Evolutionary conservation across 1,140 invertebrate genomes (phyloP).

Genomic region (Cotesia typhae): DNA sequence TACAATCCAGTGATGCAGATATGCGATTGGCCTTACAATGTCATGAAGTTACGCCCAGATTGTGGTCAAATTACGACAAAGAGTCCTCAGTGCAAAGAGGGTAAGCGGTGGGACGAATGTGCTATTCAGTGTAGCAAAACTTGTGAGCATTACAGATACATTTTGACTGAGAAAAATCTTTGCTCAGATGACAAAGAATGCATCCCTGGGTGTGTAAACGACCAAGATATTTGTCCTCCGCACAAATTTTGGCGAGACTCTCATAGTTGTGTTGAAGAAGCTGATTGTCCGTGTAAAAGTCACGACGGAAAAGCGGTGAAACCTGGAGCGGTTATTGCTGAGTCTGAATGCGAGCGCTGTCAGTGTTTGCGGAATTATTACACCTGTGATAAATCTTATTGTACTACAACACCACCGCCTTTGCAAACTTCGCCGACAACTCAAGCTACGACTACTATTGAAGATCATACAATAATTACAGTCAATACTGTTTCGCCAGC

Average conservation of each 20-base stretch:
- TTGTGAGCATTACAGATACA: constrained; percentile 67
- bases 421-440: neutral
- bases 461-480: constrained; percentile 53
- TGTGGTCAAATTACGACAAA: constrained; percentile 56
- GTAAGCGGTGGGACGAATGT: constrained; percentile 67
- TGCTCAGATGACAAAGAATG: constrained; percentile 64
- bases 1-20: constrained; percentile 71
- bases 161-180: constrained; percentile 56
- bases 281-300: constrained; percentile 77
- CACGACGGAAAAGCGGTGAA: constrained; percentile 71
- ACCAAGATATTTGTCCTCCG: constrained; percentile 48
- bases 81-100: constrained; percentile 53
- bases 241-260: constrained; percentile 73
- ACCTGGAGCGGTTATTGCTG: constrained; percentile 69
- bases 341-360: constrained; percentile 73
- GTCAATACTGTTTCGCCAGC: constrained; percentile 66
- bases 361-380: constrained; percentile 81
- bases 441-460: constrained; percentile 7
- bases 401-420: constrained; percentile 42
- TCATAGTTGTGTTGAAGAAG: constrained; percentile 72
- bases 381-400: constrained; percentile 69
- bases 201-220: constrained; percentile 61
- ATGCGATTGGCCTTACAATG: constrained; percentile 72
- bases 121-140: constrained; percentile 71
- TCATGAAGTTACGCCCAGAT: constrained; percentile 70